Conservation (phyloP, 2,797 vertebrate species). For the Nyctalus aviator region DNA sequence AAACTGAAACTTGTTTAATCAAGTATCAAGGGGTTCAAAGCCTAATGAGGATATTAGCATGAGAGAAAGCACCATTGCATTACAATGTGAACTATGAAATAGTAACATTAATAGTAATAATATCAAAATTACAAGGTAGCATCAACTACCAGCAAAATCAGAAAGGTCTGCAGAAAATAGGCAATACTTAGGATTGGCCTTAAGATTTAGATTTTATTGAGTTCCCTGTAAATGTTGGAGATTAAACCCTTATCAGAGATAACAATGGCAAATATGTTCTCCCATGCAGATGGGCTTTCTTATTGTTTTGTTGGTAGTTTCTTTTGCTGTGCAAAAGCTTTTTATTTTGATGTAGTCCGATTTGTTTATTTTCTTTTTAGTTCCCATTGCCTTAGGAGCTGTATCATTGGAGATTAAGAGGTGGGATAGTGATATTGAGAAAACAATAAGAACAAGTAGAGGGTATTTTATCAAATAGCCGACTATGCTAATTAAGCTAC, state of each 20-base stretch:
- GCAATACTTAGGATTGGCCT: not conserved
- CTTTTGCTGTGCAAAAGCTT: too few species aligned
- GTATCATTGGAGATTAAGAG: not conserved
- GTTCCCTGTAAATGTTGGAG: too few species aligned
- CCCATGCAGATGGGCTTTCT: too few species aligned
- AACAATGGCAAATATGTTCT: too few species aligned
- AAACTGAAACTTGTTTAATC: slow-evolving; percentile 15
- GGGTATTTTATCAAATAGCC: slow-evolving; percentile 29
- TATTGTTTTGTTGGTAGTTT: too few species aligned
- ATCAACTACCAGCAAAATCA: not conserved
- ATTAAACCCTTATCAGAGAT: too few species aligned
- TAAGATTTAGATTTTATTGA: not conserved
- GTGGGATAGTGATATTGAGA: not conserved
- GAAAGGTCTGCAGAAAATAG: slow-evolving; percentile 29
- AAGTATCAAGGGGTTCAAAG: not conserved
- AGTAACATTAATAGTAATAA: not conserved
- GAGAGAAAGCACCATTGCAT: not conserved
- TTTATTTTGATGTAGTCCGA: too few species aligned
- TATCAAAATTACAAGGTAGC: not conserved
- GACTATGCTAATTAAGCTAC: not conserved
- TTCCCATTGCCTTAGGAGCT: too few species aligned
- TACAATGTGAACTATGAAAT: not conserved
- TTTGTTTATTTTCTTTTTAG: too few species aligned
- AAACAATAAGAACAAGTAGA: not conserved
- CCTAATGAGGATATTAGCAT: not conserved